phyloP scores from a whole-genome alignment of 2,113 vertebrate species.

The Phrynocephalus versicolor region DNA sequence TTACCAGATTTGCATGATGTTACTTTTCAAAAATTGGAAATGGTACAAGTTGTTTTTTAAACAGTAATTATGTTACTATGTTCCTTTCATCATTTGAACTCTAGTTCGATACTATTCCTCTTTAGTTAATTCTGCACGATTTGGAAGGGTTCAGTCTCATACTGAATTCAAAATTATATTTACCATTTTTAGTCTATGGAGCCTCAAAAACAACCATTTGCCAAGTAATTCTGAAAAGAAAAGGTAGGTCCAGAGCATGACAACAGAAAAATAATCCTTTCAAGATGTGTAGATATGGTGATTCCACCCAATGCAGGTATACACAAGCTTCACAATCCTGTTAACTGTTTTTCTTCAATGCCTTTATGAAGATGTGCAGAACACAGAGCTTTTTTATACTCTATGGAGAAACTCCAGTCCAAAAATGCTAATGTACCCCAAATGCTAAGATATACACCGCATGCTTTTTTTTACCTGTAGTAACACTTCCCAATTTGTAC shows the following conservation, averaged over 20 bases:
- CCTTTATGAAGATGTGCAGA: background rate
- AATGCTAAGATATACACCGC: rapidly evolving
- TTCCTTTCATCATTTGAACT: background rate
- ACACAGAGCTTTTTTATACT: background rate
- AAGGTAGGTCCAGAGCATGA: too few relatives aligned
- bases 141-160: background rate
- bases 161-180: background rate
- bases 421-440: background rate
- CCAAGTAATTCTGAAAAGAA: too few relatives aligned
- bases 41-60: background rate
- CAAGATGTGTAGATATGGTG: background rate
- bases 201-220: background rate
- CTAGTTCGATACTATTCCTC: background rate
- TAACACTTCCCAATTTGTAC: constrained; percentile 98
- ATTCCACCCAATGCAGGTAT: background rate
- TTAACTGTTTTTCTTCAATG: too few relatives aligned
- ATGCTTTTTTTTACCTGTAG: constrained; percentile 94
- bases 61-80: background rate
- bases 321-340: too few relatives aligned
- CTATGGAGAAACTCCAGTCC: background rate
- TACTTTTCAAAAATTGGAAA: constrained; percentile 19
- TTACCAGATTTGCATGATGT: constrained; percentile 7
- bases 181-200: background rate
- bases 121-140: background rate
- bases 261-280: background rate